phyloP scores from a whole-genome alignment of 2,113 vertebrate genomes.

The Python bivittatus region DNA sequence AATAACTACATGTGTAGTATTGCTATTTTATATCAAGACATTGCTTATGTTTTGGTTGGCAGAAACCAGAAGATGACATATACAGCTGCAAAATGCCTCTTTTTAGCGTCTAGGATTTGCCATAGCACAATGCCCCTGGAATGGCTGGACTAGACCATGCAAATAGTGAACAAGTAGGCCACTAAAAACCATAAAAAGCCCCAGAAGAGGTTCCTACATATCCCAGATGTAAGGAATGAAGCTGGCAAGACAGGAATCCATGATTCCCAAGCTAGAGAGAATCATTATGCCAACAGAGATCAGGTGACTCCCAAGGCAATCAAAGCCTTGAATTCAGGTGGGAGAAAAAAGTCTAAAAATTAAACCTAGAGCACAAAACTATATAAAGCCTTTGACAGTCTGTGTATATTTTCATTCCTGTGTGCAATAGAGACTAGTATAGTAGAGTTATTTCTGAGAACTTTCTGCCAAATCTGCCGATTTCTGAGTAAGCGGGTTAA shows the following conservation, averaged over 20 bases:
- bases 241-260: background rate
- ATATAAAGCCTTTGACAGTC: background rate
- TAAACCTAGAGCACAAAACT: background rate
- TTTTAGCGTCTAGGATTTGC: background rate
- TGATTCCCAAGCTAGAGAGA: no score
- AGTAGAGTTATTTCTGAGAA: background rate
- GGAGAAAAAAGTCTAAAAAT: background rate
- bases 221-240: background rate
- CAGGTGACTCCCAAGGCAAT: background rate
- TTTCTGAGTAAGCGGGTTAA: background rate
- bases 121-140: background rate
- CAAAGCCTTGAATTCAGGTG: background rate
- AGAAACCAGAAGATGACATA: background rate
- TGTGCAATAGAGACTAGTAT: background rate
- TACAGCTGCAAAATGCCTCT: background rate
- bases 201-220: background rate
- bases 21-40: background rate
- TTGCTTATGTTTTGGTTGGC: background rate
- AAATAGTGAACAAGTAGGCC: background rate
- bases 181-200: background rate
- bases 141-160: background rate
- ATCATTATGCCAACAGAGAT: background rate
- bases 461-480: background rate
- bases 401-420: background rate
- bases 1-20: background rate